Evolutionary conservation across 1,140 invertebrate species (phyloP).

Genomic region (Cylas formicarius): DNA sequence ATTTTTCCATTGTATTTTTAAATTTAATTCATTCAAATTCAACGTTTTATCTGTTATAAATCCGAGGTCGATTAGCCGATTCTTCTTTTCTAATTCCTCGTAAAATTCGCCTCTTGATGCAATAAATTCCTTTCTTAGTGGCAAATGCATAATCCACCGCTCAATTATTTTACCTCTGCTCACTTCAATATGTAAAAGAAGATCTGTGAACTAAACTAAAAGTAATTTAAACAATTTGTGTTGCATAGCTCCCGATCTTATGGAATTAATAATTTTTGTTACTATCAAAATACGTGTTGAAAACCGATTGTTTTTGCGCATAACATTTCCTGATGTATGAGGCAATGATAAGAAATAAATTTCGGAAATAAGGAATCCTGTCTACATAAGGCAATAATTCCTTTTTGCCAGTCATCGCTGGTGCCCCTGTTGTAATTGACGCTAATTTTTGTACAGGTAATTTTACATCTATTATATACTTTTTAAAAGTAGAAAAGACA

Average conservation of each 20-base stretch:
- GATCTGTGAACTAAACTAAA: conserved; percentile 27
- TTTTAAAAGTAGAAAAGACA: conserved; percentile 34
- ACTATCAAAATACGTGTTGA: conserved; percentile 36
- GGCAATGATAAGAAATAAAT: conserved; percentile 35
- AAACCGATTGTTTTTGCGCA: conserved; percentile 33
- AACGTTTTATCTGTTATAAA: conserved; percentile 28
- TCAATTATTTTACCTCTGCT: conserved; percentile 33
- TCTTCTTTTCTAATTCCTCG: conserved; percentile 27
- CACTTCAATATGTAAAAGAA: conserved; percentile 28
- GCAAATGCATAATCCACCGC: conserved; percentile 30
- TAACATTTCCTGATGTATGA: conserved; percentile 36
- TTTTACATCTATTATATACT: conserved; percentile 25
- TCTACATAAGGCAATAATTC: conserved; percentile 29
- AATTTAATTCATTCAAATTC: conserved; percentile 33
- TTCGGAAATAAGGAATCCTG: conserved; percentile 31
- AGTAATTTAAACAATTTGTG: conserved; percentile 29
- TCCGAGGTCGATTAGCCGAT: conserved; percentile 25
- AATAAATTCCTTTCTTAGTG: conserved; percentile 33
- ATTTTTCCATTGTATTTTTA: conserved; percentile 26
- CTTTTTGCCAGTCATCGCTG: conserved; percentile 34
- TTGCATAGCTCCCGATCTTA: conserved; percentile 33
- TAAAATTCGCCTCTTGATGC: conserved; percentile 24
- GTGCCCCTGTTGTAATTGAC: conserved; percentile 35
- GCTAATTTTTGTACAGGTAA: conserved; percentile 32
- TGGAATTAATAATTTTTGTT: conserved; percentile 38